Conservation (phyloP, 2,113 vertebrate species). For the Rissa tridactyla region DNA sequence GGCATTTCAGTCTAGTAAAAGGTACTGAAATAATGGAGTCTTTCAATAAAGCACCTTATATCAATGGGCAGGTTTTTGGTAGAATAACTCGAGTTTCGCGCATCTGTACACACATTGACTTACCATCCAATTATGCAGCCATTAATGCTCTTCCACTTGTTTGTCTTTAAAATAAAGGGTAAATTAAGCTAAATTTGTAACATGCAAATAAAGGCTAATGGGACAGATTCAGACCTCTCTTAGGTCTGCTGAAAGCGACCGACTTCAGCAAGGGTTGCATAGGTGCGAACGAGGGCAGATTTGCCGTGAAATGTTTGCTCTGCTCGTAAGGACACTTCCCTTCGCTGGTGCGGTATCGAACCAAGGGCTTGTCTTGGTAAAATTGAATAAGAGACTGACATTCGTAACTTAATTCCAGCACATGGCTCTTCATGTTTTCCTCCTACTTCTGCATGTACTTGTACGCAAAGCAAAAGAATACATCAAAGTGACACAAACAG, state of each 20-base stretch:
- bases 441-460: background rate
- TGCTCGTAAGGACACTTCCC: background rate
- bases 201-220: background rate
- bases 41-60: background rate
- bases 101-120: background rate
- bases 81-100: background rate
- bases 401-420: background rate
- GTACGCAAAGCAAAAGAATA: conserved; percentile 2
- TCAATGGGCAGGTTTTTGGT: background rate
- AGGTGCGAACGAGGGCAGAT: background rate
- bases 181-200: background rate
- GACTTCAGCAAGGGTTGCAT: background rate
- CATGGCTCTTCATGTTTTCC: background rate
- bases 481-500: conserved; percentile 50
- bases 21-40: background rate
- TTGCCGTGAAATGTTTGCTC: background rate
- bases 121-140: background rate
- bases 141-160: background rate
- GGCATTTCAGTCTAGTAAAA: background rate
- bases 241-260: background rate
- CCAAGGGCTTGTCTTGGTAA: background rate
- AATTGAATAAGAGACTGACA: background rate
- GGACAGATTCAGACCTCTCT: background rate
- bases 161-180: background rate
- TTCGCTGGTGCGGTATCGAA: background rate